phyloP scores from a whole-genome alignment of 2,797 vertebrate genomes.

The Ptychadena robeensis region DNA sequence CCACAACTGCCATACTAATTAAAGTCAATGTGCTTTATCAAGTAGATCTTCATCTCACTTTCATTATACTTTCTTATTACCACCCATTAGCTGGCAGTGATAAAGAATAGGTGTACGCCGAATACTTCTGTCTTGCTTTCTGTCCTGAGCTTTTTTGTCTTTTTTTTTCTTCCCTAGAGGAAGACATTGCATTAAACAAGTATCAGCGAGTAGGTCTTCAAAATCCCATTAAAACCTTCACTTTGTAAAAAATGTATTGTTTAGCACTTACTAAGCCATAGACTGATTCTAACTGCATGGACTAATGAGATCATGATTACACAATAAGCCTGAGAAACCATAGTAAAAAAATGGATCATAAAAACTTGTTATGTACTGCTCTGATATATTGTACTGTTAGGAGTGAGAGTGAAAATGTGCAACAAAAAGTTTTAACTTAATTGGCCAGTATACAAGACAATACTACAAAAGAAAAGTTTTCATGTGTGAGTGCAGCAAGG shows the following conservation, averaged over 20 bases:
- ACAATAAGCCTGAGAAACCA: constrained; percentile 20
- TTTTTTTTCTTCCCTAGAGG: constrained; percentile 42
- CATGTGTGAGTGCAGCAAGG: neutral
- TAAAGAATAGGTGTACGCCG: constrained; percentile 30
- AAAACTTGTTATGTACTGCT: neutral
- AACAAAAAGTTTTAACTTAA: constrained; percentile 12
- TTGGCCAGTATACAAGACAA: constrained; percentile 1
- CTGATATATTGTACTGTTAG: neutral
- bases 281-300: constrained; percentile 35
- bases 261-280: constrained; percentile 42
- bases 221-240: constrained; percentile 44
- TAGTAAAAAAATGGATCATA: constrained; percentile 3
- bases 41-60: constrained; percentile 32
- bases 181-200: constrained; percentile 45
- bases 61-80: constrained; percentile 47
- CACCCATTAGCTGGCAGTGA: constrained; percentile 44
- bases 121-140: constrained; percentile 29
- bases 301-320: constrained; percentile 41
- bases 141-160: neutral
- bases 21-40: constrained; percentile 47
- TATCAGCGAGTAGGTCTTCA: constrained; percentile 35
- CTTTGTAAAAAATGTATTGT: constrained; percentile 50
- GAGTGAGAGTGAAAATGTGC: neutral
- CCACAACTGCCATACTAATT: constrained; percentile 36
- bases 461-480: constrained; percentile 8